A percentile compares a stretch with the other conserved stretches of the same genome.
These are phyloP conservation scores for Odontophorus gujanensis DNA, from an alignment of 2,113 vertebrate genomes.

Conservation along the genomic window DNA sequence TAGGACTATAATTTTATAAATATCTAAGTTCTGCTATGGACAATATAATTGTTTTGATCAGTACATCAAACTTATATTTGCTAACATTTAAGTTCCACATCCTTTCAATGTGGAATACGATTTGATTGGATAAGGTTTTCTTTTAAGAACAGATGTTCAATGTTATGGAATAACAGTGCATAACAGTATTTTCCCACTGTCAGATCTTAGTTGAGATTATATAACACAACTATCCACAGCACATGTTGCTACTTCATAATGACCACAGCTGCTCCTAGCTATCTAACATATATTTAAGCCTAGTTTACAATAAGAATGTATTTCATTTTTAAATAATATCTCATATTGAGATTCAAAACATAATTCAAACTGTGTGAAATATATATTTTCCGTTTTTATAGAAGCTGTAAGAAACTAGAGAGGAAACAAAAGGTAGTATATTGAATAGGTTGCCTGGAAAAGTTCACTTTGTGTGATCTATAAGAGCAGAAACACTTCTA, in stretches of 20 bases:
- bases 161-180: neutral
- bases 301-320: neutral
- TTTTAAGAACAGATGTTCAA: neutral
- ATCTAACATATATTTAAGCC: neutral
- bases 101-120: neutral
- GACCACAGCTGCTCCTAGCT: neutral
- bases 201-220: neutral
- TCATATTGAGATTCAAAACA: neutral
- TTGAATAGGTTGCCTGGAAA: neutral
- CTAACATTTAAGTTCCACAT: neutral
- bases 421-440: neutral
- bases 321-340: neutral
- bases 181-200: neutral
- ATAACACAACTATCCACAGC: neutral
- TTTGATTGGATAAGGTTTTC: neutral
- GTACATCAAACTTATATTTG: neutral
- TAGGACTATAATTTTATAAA: neutral
- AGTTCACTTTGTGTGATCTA: too few relatives aligned
- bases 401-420: neutral
- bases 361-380: neutral
- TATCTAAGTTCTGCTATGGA: neutral
- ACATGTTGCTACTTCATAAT: neutral
- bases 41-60: too few relatives aligned
- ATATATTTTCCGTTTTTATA: neutral
- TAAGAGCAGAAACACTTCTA: neutral